phyloP scores from a whole-genome alignment of 2,888 invertebrate genomes.

The Thecophora atra region DNA sequence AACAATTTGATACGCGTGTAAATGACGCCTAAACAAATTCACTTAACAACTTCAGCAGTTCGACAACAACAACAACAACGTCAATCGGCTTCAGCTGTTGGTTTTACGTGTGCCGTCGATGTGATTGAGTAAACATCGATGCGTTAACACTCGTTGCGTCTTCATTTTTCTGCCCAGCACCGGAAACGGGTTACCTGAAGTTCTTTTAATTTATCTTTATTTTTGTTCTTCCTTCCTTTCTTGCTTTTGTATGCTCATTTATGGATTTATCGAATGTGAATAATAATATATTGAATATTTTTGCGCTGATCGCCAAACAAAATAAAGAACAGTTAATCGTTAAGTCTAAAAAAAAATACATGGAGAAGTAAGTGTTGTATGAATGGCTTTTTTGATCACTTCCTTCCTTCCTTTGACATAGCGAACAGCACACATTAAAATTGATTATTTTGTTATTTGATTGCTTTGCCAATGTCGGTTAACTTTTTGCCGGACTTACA shows the following conservation, averaged over 20 bases:
- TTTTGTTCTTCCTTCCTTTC: constrained; percentile 9
- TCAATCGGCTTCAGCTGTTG: neutral
- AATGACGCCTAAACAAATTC: constrained; percentile 21
- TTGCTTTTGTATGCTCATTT: constrained; percentile 7
- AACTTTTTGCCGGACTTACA: no score
- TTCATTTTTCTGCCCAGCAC: constrained; percentile 9
- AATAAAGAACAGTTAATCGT: neutral
- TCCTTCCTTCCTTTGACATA: no score
- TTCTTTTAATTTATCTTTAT: neutral
- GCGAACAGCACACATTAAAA: no score
- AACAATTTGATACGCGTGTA: constrained; percentile 3
- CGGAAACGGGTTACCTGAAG: constrained; percentile 25
- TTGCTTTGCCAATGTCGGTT: no score
- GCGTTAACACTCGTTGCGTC: neutral
- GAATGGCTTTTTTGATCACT: no score
- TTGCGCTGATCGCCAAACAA: constrained; percentile 3
- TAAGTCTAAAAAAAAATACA: neutral
- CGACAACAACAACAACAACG: constrained; percentile 14
- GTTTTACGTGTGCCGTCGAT: neutral
- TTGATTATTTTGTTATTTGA: no score
- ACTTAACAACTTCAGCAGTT: constrained; percentile 13
- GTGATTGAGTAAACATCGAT: constrained; percentile 22
- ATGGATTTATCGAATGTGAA: constrained; percentile 23
- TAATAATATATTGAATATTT: constrained; percentile 6
- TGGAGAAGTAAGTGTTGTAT: no score